Conservation (phyloP, 2,888 invertebrate species). For the Ectemnius cavifrons region DNA sequence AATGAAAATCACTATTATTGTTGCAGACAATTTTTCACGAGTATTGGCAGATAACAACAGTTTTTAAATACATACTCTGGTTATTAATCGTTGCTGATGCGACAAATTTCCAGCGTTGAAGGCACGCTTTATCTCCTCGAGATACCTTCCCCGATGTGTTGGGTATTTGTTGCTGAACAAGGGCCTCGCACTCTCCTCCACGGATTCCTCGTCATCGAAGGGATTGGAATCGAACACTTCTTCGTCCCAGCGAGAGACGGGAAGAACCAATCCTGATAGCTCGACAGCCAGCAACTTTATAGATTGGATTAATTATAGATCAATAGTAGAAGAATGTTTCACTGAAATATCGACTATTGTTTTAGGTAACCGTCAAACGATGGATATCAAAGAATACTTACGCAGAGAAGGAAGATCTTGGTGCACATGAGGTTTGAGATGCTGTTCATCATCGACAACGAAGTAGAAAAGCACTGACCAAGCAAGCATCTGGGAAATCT, state of each 20-base stretch:
- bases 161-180: neutral
- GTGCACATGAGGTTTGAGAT: constrained; percentile 25
- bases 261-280: neutral
- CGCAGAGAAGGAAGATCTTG: constrained; percentile 52
- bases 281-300: neutral
- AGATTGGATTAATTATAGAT: neutral
- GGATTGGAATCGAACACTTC: neutral
- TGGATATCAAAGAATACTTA: constrained; percentile 42
- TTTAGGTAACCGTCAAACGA: neutral
- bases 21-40: neutral
- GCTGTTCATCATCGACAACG: neutral
- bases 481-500: neutral
- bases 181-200: neutral
- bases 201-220: neutral
- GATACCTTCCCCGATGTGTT: neutral
- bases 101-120: neutral
- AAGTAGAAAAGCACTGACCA: constrained; percentile 8
- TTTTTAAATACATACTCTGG: neutral
- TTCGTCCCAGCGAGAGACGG: neutral
- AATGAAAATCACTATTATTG: constrained; percentile 12
- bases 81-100: neutral
- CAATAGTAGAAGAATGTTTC: neutral
- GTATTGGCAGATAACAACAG: no score
- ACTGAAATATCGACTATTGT: neutral
- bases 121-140: neutral